phyloP scores from a whole-genome alignment of 1,140 invertebrate genomes.

The Pristionchus pacificus region DNA sequence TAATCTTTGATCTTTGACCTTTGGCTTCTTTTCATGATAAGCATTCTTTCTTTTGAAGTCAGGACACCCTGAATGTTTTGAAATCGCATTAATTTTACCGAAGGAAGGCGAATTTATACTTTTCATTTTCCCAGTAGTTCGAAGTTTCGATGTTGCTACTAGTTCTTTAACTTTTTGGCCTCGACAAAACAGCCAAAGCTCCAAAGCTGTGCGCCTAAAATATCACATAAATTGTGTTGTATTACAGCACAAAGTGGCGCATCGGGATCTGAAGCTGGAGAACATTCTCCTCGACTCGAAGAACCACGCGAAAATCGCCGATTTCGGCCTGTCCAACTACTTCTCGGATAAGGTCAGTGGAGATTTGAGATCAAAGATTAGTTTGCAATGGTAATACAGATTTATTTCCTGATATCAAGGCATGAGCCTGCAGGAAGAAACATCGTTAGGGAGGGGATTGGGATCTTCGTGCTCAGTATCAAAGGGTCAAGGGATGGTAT shows the following conservation, averaged over 20 bases:
- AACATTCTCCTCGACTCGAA: conserved; percentile 93
- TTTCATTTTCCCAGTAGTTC: conserved; percentile 11
- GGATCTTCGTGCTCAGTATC: no score
- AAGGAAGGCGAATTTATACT: not conserved
- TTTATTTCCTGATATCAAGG: no score
- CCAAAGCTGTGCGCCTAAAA: not conserved
- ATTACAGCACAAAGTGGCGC: conserved; percentile 69
- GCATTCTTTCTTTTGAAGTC: no score
- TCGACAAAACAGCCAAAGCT: no score
- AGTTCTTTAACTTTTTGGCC: no score
- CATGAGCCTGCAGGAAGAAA: no score
- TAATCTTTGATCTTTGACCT: not conserved
- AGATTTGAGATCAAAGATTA: not conserved
- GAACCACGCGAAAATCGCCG: conserved; percentile 95
- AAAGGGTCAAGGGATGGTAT: no score
- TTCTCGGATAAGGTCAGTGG: conserved; percentile 73
- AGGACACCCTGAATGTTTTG: no score
- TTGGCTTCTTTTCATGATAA: conserved; percentile 16
- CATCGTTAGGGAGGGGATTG: no score
- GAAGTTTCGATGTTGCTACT: not conserved
- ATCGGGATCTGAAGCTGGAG: conserved; percentile 95
- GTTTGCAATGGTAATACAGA: no score
- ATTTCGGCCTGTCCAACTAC: conserved; percentile 97
- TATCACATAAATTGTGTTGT: conserved; percentile 5
- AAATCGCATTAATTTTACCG: no score